Evolutionary conservation across 1,140 invertebrate species (phyloP), one percentile per base, ranked within the genome.

Genomic region (Oncopeltus fasciatus): DNA sequence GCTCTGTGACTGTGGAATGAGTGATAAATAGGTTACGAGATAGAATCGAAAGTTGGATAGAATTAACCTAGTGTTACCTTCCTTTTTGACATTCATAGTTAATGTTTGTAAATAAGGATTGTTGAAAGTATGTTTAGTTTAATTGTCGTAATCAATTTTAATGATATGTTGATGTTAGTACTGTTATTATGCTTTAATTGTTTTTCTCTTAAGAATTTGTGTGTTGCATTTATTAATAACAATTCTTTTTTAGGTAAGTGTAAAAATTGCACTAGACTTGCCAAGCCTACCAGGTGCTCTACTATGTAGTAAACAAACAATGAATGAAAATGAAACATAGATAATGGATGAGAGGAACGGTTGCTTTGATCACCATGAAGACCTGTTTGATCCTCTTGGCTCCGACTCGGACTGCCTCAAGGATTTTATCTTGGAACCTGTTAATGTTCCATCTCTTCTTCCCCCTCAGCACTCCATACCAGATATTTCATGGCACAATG

Each of bases 401-500:
- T 59, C 64, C 43, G 68, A 69, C 33, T 64, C 68, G 63, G 68
- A 68, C 44, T 70, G 68, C 64, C 64, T 70, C 16, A 70, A 70
- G 65, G 68, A 70, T 21, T 70, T 69, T 44, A 58, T 70, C 29
- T 58, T 69, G 31, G 68, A 69, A 43, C 53, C 51, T 27, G 16
- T 46, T 28, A n/a, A 11, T 27, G 51, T 51, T 12, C 46, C 57
- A 18, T 28, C 57, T 4, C 27, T 26, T 64, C 12, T 57, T 38
- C 26, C 63, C 33, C 33, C 57, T 20, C 24, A 59, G 24, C 44
- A 49, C 11, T 21, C 60, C 60, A 38, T 33, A 51, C 27, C 62
- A 51, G 44, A 57, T 18, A 33, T 57, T 18, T 29, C 51, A 20
- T 62, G 61, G 61, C 59, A 63, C 57, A 63, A 63, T 44, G 57